These are phyloP conservation scores for Varanus salvator DNA, from an alignment of 2,113 vertebrate genomes.

Conservation along the genomic window DNA sequence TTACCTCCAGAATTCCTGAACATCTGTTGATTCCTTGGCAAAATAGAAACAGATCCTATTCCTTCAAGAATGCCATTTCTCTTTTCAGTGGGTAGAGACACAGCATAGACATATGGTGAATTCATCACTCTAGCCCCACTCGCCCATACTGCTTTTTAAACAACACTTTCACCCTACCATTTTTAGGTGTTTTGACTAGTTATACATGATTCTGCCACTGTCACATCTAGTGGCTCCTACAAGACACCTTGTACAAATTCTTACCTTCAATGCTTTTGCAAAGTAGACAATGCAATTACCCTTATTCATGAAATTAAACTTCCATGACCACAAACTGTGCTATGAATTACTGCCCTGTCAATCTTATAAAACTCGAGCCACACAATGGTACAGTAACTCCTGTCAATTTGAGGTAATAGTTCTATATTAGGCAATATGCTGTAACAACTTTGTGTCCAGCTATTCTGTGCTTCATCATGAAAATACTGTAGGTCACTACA, in stretches of 20 bases:
- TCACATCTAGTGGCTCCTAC: not conserved
- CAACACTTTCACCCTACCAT: not conserved
- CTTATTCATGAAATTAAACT: not conserved
- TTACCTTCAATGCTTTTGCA: not conserved
- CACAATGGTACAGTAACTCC: not conserved
- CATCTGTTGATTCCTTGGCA: not conserved
- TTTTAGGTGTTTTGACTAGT: not conserved
- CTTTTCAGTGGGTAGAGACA: no score
- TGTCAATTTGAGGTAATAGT: constrained; percentile 5
- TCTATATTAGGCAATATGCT: not conserved
- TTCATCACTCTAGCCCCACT: not conserved
- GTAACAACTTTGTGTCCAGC: not conserved
- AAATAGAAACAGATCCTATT: not conserved
- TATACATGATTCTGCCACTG: not conserved
- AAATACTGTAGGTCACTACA: constrained; percentile 19
- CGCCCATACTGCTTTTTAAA: not conserved
- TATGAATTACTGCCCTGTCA: not conserved
- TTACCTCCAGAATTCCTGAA: not conserved
- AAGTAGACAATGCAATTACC: not conserved
- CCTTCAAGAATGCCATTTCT: not conserved
- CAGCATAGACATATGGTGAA: not conserved
- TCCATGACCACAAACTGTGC: not conserved
- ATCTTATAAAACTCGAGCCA: not conserved
- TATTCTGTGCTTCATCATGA: constrained; percentile 6
- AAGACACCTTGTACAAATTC: not conserved